Evolutionary conservation across 2,888 invertebrate species (phyloP).

Genomic region (Cosmia trapezina): DNA sequence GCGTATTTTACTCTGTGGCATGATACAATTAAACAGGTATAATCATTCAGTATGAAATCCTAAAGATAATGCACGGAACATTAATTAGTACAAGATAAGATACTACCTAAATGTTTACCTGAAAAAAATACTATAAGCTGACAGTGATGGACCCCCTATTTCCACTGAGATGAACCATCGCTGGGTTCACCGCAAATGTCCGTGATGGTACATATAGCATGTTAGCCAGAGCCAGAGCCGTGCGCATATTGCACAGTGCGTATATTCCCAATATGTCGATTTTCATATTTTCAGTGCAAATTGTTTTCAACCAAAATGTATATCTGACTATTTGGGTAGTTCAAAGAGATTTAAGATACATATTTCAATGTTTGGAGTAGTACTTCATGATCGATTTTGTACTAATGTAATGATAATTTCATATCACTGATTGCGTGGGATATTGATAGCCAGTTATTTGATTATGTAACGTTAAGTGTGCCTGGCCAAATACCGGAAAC

Average conservation of each 20-base stretch:
- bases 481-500: neutral
- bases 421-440: constrained; percentile 3
- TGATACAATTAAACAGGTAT: too few relatives aligned
- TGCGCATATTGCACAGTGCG: neutral
- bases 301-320: neutral
- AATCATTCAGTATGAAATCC: neutral
- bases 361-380: neutral
- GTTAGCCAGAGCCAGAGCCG: too few relatives aligned
- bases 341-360: neutral
- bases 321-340: neutral
- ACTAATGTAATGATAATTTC: neutral
- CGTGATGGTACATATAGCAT: neutral
- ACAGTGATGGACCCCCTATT: neutral
- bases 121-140: neutral
- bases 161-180: neutral
- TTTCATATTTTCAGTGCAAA: neutral
- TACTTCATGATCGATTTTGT: neutral
- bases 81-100: neutral
- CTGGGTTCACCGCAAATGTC: too few relatives aligned
- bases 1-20: too few relatives aligned
- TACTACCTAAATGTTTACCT: too few relatives aligned
- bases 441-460: neutral
- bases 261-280: neutral
- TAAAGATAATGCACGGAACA: neutral
- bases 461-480: neutral